Evolutionary conservation across 1,140 invertebrate genomes (phyloP), one percentile per base, ranked within the genome.

Genomic region (Procambarus clarkii): DNA sequence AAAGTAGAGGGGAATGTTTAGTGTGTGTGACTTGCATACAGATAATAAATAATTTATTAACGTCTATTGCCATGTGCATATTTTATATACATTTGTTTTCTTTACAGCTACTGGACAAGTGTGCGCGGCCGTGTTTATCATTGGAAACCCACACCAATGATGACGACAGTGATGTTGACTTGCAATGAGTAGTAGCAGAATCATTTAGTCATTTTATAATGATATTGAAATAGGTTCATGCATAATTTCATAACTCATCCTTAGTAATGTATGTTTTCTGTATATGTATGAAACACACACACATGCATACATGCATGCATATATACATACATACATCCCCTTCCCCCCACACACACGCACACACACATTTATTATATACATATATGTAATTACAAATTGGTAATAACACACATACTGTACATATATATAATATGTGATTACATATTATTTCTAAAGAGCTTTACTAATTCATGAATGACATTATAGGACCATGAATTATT

Each of bases 81-180:
- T 13, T 54, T 8, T 54, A 54, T 54, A 54, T 54, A 54, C 13
- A 54, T 13, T 13, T 54, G 50, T 54, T 77, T 24, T 77, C 8
- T 86, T 21, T 24, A 77, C 84, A 86, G 85, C 34, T 86, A 15
- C 85, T 78, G 74, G 85, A 77, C n/a, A 86, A 86, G 74, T 86
- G 85, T 86, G 71, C 71, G 13, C 76, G 85, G 54, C 85, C 85
- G 9, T 78, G 60, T 74, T 58, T 86, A 77, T 69, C 50, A 8
- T 48, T 86, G 24, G 48, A 15, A 45, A 86, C 45, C 74, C 85
- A 86, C 18, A 86, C 34, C 85, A 76, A 86, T 21, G 85, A 78
- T 45, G 85, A 86, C 5, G 85, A 86, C 54, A 86, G 85, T 78
- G 85, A 86, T 21, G 34, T 78, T 54, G 85, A 86, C 74, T 71